Base-by-base conservation (phyloP, 2,888 invertebrate genomes). In the Glaucopsyche alexis region DNA sequence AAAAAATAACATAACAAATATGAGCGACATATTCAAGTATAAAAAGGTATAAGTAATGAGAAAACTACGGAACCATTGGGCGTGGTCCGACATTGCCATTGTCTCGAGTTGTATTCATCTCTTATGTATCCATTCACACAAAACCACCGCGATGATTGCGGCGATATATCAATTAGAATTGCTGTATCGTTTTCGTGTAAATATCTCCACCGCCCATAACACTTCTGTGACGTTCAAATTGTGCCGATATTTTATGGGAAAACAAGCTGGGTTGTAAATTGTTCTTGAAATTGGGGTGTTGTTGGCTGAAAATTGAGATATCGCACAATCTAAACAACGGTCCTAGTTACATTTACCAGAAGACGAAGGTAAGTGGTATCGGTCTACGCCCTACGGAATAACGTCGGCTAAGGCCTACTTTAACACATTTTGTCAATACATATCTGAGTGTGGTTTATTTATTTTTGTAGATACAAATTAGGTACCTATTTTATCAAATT, bases 151-250 rank as follows among this genome's bases (percentile, higher is more conserved):
- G 1, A 16, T 8, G 5, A 69, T 69, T 29, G 29, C 2, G 29
- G 29, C 45, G 38, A 42, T 66, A n/a, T 47, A 49, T 47, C 69
- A 47, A 49, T 69, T 29, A 29, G 69, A 69, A 69, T 49, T 69
- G 69, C 45, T 49, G 47, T 69, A 69, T 69, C 69, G 69, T 29
- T 69, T 69, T 29, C 29, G 8, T 14, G 29, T 69, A 29, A 67
- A 47, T 45, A 16, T 1, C 13, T 4, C 14, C n/a, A 47, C 16
- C 69, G 13, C 69, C 71, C 64, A 64, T 70, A 74, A 76, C 72
- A 67, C 72, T 60, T 71, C 70, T 45, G 38, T 47, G 76, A 77
- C 77, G 74, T 73, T 71, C 67, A 72, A 75, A 77, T 77, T 76
- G 75, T 74, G 52, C 71, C 70, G 66, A 75, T 75, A 74, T 77